These are phyloP conservation scores for Cosmorhoe ocellata DNA, from an alignment of 2,888 invertebrate species.

Conservation along the genomic window DNA sequence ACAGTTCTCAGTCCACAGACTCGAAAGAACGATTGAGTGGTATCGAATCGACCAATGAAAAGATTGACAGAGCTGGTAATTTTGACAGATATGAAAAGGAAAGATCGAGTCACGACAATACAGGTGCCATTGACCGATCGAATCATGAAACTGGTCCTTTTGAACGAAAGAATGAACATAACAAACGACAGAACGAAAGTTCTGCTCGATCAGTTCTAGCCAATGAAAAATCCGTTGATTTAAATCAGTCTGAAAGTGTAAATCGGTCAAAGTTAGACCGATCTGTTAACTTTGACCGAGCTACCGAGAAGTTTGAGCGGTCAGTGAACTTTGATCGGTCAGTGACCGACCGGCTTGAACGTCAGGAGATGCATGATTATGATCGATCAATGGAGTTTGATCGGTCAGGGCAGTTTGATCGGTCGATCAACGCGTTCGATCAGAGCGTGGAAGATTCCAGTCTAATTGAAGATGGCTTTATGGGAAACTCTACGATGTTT, in stretches of 20 bases:
- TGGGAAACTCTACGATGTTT: conserved; percentile 60
- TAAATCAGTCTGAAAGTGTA: background rate
- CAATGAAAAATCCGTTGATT: background rate
- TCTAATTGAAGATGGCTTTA: conserved; percentile 57
- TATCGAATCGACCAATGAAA: conserved; percentile 8
- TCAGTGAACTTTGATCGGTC: conserved; percentile 19
- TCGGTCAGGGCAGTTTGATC: conserved; percentile 29
- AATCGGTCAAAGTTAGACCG: conserved; percentile 8
- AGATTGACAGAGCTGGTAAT: conserved; percentile 15
- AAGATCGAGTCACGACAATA: conserved; percentile 3
- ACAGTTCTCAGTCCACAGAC: conserved; percentile 27
- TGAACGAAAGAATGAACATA: background rate
- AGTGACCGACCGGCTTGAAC: conserved; percentile 14
- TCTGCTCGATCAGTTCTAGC: background rate
- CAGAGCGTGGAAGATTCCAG: conserved; percentile 52
- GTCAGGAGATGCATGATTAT: conserved; percentile 12
- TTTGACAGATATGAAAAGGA: conserved; percentile 14
- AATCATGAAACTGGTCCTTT: background rate
- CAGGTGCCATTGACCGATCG: conserved; percentile 12
- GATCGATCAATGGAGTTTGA: conserved; percentile 21
- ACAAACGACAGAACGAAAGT: conserved; percentile 18
- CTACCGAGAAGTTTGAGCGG: conserved; percentile 14
- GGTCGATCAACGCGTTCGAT: conserved; percentile 30
- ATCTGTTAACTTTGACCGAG: conserved; percentile 18
- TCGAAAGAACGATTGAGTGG: conserved; percentile 20